A percentile compares a stretch with the other conserved stretches of the same genome.
phyloP scores from a whole-genome alignment of 2,797 vertebrate genomes.

The Eutrigla gurnardus region DNA sequence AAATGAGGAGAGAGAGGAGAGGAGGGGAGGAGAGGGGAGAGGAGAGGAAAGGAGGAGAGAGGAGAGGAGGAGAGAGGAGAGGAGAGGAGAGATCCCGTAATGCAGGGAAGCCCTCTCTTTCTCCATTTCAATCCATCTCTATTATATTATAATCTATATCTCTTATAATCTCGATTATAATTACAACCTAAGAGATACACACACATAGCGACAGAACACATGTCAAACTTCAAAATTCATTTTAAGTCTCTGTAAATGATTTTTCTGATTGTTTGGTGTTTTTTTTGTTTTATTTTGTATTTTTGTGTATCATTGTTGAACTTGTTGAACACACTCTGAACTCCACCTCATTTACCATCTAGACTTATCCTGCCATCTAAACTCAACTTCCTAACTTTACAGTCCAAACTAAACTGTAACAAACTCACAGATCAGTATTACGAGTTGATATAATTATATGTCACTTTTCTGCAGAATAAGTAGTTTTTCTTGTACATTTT shows the following conservation, averaged over 20 bases:
- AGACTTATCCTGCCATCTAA: background rate
- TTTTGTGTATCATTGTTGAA: no score
- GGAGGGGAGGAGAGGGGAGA: no score
- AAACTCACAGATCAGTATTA: background rate
- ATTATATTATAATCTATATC: background rate
- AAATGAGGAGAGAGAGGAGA: background rate
- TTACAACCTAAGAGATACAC: background rate
- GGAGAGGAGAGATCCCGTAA: constrained; percentile 43
- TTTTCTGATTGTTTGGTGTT: no score
- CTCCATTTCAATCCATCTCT: constrained; percentile 41
- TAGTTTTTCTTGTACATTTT: background rate
- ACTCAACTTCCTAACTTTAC: background rate
- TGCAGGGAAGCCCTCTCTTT: constrained; percentile 62
- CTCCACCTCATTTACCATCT: background rate
- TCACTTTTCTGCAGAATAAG: background rate
- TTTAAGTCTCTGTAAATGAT: no score
- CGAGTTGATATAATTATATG: background rate
- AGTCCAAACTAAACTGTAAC: background rate
- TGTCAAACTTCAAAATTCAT: background rate
- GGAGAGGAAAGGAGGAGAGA: no score
- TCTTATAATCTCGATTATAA: background rate
- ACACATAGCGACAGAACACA: background rate
- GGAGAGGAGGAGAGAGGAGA: background rate
- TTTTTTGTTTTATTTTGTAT: no score
- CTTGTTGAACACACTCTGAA: no score